Evolutionary conservation across 2,888 invertebrate species (phyloP).

Genomic region (Agriotes lineatus): DNA sequence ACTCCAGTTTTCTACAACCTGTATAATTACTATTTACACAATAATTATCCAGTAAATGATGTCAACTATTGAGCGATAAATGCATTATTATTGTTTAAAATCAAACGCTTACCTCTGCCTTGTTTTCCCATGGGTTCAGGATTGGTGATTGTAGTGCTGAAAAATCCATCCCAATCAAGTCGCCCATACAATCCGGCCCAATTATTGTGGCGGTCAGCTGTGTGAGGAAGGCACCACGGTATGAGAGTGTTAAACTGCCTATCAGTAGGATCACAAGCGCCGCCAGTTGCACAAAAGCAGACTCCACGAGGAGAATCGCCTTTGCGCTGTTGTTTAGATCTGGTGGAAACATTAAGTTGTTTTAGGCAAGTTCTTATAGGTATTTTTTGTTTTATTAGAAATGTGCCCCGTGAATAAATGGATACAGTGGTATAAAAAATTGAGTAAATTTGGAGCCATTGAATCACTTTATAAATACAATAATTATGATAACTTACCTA

Average conservation of each 20-base stretch:
- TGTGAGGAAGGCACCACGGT: constrained; percentile 91
- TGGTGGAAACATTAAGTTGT: no score
- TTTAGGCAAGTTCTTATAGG: no score
- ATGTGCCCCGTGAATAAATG: no score
- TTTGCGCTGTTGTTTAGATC: constrained; percentile 66
- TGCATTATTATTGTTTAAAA: no score
- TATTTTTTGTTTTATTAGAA: no score
- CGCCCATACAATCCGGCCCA: constrained; percentile 90
- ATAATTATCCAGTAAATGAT: no score
- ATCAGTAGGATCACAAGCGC: constrained; percentile 76
- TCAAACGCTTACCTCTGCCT: constrained; percentile 72
- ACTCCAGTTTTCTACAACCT: no score
- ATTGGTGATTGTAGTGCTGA: constrained; percentile 86
- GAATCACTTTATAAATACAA: not conserved
- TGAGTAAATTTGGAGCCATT: no score
- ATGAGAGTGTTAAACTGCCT: constrained; percentile 86
- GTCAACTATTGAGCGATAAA: no score
- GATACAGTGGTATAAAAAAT: no score
- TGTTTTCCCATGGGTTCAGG: constrained; percentile 94
- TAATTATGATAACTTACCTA: constrained; percentile 62
- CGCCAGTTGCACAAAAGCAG: constrained; percentile 79
- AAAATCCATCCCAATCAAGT: constrained; percentile 86
- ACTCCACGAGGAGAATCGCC: constrained; percentile 78
- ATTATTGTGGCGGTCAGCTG: constrained; percentile 86
- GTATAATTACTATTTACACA: no score